Conservation (phyloP, 2,113 vertebrate genomes). For the Cyanoramphus novaezelandiae region DNA sequence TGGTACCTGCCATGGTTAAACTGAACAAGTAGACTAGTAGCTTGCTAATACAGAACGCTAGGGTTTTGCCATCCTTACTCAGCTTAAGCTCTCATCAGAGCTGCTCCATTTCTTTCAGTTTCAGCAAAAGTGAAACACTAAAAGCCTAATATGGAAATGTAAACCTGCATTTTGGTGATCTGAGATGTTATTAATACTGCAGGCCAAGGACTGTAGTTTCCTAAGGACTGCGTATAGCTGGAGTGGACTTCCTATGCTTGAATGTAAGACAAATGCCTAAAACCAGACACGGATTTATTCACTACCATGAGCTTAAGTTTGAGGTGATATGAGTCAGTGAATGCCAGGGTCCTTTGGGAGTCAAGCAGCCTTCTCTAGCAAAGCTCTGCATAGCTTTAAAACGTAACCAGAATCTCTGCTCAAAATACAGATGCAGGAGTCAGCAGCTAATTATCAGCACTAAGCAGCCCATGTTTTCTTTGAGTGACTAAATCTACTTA, state of each 20-base stretch:
- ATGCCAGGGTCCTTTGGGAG: not conserved
- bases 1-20: not conserved
- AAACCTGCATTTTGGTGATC: not conserved
- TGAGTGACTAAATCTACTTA: slow-evolving; percentile 7
- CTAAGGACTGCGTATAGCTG: not conserved
- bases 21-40: not conserved
- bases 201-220: not conserved
- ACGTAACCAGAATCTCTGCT: not conserved
- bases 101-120: not conserved
- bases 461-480: not conserved
- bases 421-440: not conserved
- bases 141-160: not conserved
- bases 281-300: not conserved
- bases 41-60: not conserved
- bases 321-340: not conserved
- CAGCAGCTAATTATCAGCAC: not conserved
- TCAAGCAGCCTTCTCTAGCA: not conserved
- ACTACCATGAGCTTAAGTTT: not conserved
- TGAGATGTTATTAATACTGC: not conserved
- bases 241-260: not conserved
- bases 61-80: not conserved
- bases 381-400: not conserved
- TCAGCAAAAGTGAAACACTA: not conserved
- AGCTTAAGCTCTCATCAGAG: not conserved
- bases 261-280: not conserved